phyloP scores from a whole-genome alignment of 53 echinoderm and acorn worm species.

The Apostichopus leukothele region DNA sequence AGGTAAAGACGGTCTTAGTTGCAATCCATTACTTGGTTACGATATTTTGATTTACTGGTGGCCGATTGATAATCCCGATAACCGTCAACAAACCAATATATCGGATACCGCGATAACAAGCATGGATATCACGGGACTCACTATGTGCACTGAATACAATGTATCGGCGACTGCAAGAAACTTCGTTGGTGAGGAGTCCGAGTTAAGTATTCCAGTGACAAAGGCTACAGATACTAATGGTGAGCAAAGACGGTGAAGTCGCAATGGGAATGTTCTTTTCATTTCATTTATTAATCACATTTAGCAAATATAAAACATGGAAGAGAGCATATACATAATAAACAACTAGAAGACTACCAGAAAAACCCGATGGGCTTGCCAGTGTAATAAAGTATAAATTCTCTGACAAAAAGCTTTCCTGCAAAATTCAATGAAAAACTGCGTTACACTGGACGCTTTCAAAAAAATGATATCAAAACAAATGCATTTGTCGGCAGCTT shows the following conservation, averaged over 20 bases:
- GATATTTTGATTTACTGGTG: not conserved
- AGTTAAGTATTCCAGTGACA: not conserved
- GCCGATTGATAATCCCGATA: not conserved
- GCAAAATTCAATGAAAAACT: no score
- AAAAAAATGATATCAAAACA: no score
- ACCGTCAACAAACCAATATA: not conserved
- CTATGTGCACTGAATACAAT: conserved; percentile 1
- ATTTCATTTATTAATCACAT: no score
- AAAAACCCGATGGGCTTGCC: no score
- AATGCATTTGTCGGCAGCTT: no score
- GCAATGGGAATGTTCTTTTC: no score
- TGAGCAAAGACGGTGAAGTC: not conserved
- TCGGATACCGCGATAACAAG: not conserved
- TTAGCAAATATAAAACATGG: no score
- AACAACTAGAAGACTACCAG: no score
- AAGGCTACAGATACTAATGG: not conserved
- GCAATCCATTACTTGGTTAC: conserved; percentile 19
- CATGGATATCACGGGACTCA: not conserved
- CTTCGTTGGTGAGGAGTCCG: not conserved
- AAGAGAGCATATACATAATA: no score
- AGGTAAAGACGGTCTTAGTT: not conserved
- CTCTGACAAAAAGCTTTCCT: no score
- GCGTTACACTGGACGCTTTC: no score
- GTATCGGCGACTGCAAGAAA: conserved; percentile 15
- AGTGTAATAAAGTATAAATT: no score